phyloP scores from a whole-genome alignment of 2,113 vertebrate species.

The Lutjanus erythropterus region DNA sequence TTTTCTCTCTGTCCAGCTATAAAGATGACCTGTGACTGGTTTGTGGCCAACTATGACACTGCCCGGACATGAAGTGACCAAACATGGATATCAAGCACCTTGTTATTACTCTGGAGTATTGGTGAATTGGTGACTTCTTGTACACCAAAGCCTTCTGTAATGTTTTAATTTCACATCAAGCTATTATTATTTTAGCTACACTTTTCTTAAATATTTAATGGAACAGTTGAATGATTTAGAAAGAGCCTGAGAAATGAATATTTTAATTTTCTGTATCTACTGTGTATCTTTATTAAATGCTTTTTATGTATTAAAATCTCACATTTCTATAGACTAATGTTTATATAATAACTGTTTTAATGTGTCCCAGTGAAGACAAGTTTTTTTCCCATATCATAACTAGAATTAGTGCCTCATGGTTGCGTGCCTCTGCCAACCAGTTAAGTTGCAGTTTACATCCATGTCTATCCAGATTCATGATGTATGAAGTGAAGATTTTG shows the following conservation, averaged over 20 bases:
- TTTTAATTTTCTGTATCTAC: background rate
- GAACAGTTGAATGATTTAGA: background rate
- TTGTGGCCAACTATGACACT: conserved; percentile 83
- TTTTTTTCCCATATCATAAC: too few relatives aligned
- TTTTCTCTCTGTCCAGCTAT: conserved; percentile 77
- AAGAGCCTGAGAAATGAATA: too few relatives aligned
- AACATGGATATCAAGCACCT: background rate
- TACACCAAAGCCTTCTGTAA: background rate
- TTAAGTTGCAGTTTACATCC: too few relatives aligned
- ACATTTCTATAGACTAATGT: too few relatives aligned
- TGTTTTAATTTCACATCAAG: background rate
- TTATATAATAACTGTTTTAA: too few relatives aligned
- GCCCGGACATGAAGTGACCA: conserved; percentile 85
- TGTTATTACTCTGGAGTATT: background rate
- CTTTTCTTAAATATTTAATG: background rate
- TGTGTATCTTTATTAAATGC: background rate
- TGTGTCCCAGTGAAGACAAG: too few relatives aligned
- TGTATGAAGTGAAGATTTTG: too few relatives aligned
- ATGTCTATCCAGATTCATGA: too few relatives aligned
- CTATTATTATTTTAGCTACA: too few relatives aligned
- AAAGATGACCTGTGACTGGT: conserved; percentile 91
- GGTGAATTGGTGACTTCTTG: background rate
- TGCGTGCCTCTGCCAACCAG: too few relatives aligned
- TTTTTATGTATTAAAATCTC: too few relatives aligned
- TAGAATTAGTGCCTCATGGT: too few relatives aligned